These are phyloP conservation scores for Sphinx pinastri DNA, from an alignment of 2,888 invertebrate species.

Conservation along the genomic window DNA sequence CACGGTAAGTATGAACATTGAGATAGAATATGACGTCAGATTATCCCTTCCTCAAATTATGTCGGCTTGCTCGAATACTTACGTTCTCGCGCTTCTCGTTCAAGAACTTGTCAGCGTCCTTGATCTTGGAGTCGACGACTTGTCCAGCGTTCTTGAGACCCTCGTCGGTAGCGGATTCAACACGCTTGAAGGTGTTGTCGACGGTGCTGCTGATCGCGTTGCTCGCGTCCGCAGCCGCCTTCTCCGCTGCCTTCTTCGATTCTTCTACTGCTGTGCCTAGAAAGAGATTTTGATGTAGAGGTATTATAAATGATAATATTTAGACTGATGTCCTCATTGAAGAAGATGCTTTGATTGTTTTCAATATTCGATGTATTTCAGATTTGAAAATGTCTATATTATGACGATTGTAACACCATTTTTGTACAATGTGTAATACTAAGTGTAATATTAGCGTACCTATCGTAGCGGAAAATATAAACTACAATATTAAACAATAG, in stretches of 20 bases:
- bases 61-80: constrained; percentile 30
- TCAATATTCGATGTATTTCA: too few species aligned
- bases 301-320: too few species aligned
- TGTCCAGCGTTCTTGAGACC: constrained; percentile 83
- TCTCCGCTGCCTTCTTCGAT: constrained; percentile 79
- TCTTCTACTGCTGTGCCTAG: constrained; percentile 75
- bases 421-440: too few species aligned
- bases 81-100: constrained; percentile 84
- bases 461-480: too few species aligned
- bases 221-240: constrained; percentile 76
- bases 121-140: constrained; percentile 85
- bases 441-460: too few species aligned
- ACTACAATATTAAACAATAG: too few species aligned
- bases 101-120: constrained; percentile 85
- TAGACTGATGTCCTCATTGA: neutral
- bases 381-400: too few species aligned
- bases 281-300: neutral
- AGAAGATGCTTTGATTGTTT: neutral
- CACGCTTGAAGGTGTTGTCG: constrained; percentile 72
- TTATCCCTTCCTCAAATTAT: too few species aligned
- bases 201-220: constrained; percentile 73
- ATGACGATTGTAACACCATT: too few species aligned
- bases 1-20: too few species aligned
- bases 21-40: too few species aligned
- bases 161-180: constrained; percentile 78